Evolutionary conservation across 2,113 vertebrate genomes (phyloP), one percentile per base, ranked within the genome.

Genomic region (Hyla sarda): DNA sequence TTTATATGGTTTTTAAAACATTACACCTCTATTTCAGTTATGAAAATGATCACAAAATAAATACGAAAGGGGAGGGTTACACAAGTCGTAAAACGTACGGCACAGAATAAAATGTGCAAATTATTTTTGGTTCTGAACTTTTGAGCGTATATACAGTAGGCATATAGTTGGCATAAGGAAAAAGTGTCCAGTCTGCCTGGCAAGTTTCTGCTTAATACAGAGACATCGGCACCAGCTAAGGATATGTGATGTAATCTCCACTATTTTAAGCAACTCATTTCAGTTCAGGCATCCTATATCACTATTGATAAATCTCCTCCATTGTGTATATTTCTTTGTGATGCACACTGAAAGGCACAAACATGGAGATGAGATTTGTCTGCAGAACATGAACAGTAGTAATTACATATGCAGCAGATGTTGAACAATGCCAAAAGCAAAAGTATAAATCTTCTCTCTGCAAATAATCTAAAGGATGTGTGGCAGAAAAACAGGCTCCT

Each of bases 331-430:
- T 54, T 77, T 28, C 25, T 76, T 52, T 54, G 25, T 77, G 14
- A 5, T 54, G 23, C 32, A 81, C 25, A 60, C 14, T n/a, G 37
- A 71, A 69, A 52, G 28, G 17, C 5, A 25, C 37, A 52, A 71
- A 48, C 12, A 21, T 34, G 48, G 25, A 71, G 60, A 82, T 3
- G 41, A 48, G 45, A 14, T n/a, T 28, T 71, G 17, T 69, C 47
- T 32, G 41, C 62, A 71, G 62, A 50, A 69, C n/a, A 82, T 52
- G 37, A 69, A 71, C 60, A 69, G 30, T 71, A 41, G 34, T 67
- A 82, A 69, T 82, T 71, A 69, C 60, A 82, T 50, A 81, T 81
- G 56, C 78, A 81, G 78, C 78, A 81, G 78, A 81, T 81, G 78
- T 62, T 62, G 78, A 81, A 65, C 78, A 65, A 62, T 47, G 56